phyloP scores from a whole-genome alignment of 64 coral and sea anemone genomes.

The Dendrophyllia cribrosa region DNA sequence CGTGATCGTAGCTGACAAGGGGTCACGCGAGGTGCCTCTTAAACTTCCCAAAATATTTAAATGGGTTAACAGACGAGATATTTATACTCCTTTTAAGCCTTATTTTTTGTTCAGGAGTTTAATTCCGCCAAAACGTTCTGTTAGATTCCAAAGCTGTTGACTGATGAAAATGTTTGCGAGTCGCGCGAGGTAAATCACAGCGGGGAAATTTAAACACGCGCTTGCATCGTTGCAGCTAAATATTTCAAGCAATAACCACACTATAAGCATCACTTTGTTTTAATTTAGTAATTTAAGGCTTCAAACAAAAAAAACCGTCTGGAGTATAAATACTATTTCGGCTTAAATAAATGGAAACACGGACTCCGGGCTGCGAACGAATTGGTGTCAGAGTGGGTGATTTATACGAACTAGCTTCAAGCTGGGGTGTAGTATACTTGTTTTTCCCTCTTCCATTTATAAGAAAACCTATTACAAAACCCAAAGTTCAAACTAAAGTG shows the following conservation, averaged over 20 bases:
- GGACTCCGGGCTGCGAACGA: conserved; percentile 7
- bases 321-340: no score
- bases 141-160: conserved; percentile 31
- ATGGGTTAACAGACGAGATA: conserved; percentile 35
- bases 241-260: conserved; percentile 21
- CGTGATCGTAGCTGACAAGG: conserved; percentile 2
- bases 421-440: conserved; percentile 11
- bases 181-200: conserved; percentile 13
- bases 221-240: neutral
- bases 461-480: conserved; percentile 16
- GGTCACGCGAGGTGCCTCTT: conserved; percentile 42
- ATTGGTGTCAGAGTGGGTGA: conserved; percentile 19
- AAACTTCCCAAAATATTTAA: conserved; percentile 53
- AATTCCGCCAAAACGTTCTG: conserved; percentile 9
- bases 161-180: conserved; percentile 55
- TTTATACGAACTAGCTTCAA: conserved; percentile 33
- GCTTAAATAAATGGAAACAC: neutral
- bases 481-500: neutral
- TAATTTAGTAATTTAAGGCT: conserved; percentile 27
- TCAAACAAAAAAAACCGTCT: neutral
- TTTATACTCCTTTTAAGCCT: conserved; percentile 21
- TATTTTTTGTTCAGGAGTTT: conserved; percentile 21
- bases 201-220: conserved; percentile 15
- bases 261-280: conserved; percentile 3
- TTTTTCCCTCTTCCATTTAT: neutral